Evolutionary conservation across 92 coral and sea anemone species (phyloP), one percentile per base, ranked within the genome.

Genomic region (Phymanthus crucifer): DNA sequence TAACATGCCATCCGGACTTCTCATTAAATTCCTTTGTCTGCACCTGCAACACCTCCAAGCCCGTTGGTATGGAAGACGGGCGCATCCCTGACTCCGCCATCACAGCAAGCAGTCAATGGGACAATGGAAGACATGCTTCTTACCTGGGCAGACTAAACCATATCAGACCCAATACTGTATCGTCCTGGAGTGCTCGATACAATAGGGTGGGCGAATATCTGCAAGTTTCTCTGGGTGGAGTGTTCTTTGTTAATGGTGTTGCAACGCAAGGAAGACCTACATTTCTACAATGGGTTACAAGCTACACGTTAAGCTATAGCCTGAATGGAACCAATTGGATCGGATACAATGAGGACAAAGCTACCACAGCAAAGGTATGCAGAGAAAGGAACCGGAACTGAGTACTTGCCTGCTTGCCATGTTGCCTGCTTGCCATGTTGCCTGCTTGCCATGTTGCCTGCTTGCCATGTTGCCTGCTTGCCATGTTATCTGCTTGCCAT

Each of bases 11-110:
- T 16, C 74, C 74, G 3, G 74, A 70, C 33, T 70, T 70, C 74
- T 70, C 74, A 26, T 40, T 46, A 27, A 47, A 18, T 70, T 11
- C 46, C 5, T 70, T 35, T 34, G 4, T 0, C 13, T 70, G 74
- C 7, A 4, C 33, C 29, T 61, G 32, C 16, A 6, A 27, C 32
- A 24, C 3, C 7, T 12, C 33, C 17, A 13, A 24, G 4, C 78
- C 68, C 12, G 52, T 77, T 34, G 81, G 81, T 2, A 77, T 77
- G 72, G 48, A 77, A 61, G 81, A 77, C 37, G 33, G 81, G 3
- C 47, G 56, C 5, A 77, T 77, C 3, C 43, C 29, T 2, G 57
- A 77, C 52, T n/a, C 47, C 6, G 70, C 61, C 8, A 37, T 77
- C 36, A 77, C 40, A 34, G 47, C 81, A 24, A 61, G 68, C 18